Conservation (phyloP, 64 coral and sea anemone genomes). For the Dendronephthya gigantea region DNA sequence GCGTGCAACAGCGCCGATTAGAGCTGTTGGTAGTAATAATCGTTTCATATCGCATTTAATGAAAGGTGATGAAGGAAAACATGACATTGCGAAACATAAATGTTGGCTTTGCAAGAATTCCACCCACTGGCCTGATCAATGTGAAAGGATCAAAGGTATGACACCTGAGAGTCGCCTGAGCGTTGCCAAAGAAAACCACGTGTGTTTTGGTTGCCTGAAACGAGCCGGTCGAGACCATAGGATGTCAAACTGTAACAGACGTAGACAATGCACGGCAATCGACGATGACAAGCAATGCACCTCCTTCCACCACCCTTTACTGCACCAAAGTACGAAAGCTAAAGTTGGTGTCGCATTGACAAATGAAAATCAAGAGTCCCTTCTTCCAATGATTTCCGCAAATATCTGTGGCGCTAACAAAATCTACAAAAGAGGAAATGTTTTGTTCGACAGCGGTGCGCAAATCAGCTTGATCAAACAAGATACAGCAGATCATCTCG, state of each 20-base stretch:
- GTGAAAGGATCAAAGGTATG: background rate
- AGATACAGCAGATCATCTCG: constrained; percentile 28
- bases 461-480: constrained; percentile 41
- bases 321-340: background rate
- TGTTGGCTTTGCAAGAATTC: constrained; percentile 24
- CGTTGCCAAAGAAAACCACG: background rate
- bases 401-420: background rate
- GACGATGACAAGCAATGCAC: constrained; percentile 10
- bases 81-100: background rate
- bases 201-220: constrained; percentile 22
- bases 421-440: constrained; percentile 37
- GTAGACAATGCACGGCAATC: background rate
- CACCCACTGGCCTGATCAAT: constrained; percentile 27
- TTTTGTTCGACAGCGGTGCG: constrained; percentile 50
- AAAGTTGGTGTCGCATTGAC: background rate
- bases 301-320: constrained; percentile 16
- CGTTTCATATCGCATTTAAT: no score
- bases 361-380: background rate
- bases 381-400: constrained; percentile 21
- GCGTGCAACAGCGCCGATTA: no score
- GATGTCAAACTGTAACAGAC: constrained; percentile 21
- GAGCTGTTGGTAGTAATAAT: no score
- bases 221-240: constrained; percentile 20
- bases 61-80: background rate
- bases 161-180: background rate